A percentile compares a stretch with the other conserved stretches of the same genome.
These are phyloP conservation scores for Agrilus cyanescens DNA, from an alignment of 2,888 invertebrate genomes.

Conservation along the genomic window DNA sequence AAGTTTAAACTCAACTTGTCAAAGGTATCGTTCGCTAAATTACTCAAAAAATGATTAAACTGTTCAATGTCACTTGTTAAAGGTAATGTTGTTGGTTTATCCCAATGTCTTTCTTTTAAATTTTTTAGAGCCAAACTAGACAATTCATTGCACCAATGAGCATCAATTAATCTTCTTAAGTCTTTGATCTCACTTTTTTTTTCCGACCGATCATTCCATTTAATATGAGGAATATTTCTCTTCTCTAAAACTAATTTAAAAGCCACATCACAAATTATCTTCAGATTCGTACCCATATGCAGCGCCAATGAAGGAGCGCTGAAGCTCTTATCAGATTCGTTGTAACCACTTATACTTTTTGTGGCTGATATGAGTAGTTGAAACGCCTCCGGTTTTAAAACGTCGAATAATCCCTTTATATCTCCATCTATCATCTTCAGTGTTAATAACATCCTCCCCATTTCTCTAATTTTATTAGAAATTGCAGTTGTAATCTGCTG, in stretches of 20 bases:
- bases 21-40: no score
- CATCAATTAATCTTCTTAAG: slow-evolving; percentile 10
- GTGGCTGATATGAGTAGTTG: slow-evolving; percentile 4
- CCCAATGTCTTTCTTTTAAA: no score
- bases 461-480: slow-evolving; percentile 9
- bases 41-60: no score
- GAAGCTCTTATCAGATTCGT: slow-evolving; percentile 2
- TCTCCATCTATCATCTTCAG: slow-evolving; percentile 1
- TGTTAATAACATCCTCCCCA: slow-evolving; percentile 6
- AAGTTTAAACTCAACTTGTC: no score
- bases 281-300: no score
- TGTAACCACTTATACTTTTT: slow-evolving; percentile 8
- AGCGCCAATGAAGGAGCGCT: slow-evolving; percentile 8
- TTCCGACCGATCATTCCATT: slow-evolving; percentile 2
- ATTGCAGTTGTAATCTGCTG: slow-evolving; percentile 6
- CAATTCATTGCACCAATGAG: slow-evolving; percentile 19
- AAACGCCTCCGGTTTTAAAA: slow-evolving; percentile 8
- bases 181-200: slow-evolving; percentile 8
- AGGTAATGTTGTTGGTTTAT: no score
- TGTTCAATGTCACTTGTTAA: no score
- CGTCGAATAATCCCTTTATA: slow-evolving; percentile 5
- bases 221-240: slow-evolving; percentile 3
- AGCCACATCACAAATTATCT: slow-evolving; percentile 7
- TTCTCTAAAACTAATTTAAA: slow-evolving; percentile 6
- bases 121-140: no score